Conservation (phyloP, 1,140 invertebrate genomes). For the Euschistus heros region DNA sequence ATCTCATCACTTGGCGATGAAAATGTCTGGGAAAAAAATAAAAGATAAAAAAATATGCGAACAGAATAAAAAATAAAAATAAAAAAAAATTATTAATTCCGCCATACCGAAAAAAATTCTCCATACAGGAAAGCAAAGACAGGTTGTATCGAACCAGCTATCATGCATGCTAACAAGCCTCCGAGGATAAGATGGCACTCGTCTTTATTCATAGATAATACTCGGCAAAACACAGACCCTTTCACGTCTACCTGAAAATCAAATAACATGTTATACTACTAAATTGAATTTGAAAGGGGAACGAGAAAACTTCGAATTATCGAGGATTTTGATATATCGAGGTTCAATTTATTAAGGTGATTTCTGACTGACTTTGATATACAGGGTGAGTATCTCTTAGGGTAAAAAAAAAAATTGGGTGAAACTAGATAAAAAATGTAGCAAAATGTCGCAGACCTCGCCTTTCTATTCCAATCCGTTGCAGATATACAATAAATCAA, state of each 20-base stretch:
- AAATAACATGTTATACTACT: no score
- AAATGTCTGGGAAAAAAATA: slow-evolving; percentile 38
- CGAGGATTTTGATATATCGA: no score
- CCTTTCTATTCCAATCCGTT: no score
- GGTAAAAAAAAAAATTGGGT: no score
- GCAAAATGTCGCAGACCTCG: no score
- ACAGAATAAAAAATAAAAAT: neutral
- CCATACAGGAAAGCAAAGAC: slow-evolving; percentile 67
- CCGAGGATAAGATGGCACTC: slow-evolving; percentile 56
- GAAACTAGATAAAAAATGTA: no score
- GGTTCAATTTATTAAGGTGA: no score
- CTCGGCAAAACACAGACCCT: neutral
- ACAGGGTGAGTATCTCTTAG: no score
- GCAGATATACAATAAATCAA: no score
- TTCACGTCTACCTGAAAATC: neutral
- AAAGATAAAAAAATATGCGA: neutral
- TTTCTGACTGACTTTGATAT: no score
- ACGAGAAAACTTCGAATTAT: no score
- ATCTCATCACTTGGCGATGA: slow-evolving; percentile 38
- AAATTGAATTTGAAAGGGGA: no score
- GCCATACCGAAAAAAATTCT: slow-evolving; percentile 59
- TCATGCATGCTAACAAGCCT: slow-evolving; percentile 51
- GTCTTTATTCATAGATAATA: neutral
- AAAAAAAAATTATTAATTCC: neutral
- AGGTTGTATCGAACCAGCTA: slow-evolving; percentile 63